phyloP scores from a whole-genome alignment of 2,797 vertebrate species.

The Protosalanx chinensis region DNA sequence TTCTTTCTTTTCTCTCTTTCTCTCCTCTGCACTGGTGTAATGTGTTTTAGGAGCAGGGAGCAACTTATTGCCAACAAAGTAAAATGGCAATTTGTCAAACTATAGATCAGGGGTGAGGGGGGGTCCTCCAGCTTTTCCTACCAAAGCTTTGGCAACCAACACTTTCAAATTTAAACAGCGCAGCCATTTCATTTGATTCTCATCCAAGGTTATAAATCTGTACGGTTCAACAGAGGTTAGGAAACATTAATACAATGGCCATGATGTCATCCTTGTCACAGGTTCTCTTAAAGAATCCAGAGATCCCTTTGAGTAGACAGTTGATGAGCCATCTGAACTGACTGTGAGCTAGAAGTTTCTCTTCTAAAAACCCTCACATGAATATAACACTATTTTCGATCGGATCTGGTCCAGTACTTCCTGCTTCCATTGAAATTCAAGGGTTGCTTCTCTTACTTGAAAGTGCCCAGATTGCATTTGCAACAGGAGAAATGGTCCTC shows the following conservation, averaged over 20 bases:
- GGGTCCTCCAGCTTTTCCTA: background rate
- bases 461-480: background rate
- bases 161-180: background rate
- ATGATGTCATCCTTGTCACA: background rate
- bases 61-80: background rate
- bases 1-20: background rate
- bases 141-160: background rate
- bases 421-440: background rate
- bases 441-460: background rate
- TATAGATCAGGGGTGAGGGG: background rate
- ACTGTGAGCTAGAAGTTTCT: background rate
- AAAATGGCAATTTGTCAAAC: slow-evolving; percentile 11
- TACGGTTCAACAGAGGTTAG: background rate
- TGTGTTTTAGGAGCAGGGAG: background rate
- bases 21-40: background rate
- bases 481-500: background rate
- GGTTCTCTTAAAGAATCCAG: background rate
- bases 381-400: background rate
- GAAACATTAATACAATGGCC: background rate
- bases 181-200: background rate
- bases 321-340: background rate
- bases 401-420: background rate
- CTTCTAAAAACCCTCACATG: background rate
- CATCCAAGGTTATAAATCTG: background rate
- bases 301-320: background rate